These are phyloP conservation scores for Drosophila ezoana DNA, from an alignment of 2,888 invertebrate species.

Conservation along the genomic window DNA sequence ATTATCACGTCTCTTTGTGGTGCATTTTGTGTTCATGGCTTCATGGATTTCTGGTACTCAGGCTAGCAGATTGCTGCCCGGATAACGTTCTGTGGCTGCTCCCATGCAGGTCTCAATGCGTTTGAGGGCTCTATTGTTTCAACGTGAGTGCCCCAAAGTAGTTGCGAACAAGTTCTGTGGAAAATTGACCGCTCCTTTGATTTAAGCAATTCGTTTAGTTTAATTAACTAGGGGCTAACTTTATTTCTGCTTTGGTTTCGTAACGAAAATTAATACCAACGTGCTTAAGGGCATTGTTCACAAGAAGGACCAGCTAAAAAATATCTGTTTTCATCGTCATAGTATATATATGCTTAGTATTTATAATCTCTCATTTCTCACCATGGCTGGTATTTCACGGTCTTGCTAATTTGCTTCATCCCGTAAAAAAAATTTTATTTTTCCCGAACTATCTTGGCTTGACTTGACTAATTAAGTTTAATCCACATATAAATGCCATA, in stretches of 20 bases:
- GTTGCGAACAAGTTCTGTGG: slow-evolving; percentile 47
- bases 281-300: neutral
- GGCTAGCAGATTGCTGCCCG: slow-evolving; percentile 46
- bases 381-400: too few species aligned
- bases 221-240: slow-evolving; percentile 33
- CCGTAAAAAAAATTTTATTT: too few species aligned
- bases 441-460: too few species aligned
- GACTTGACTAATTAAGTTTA: too few species aligned
- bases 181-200: slow-evolving; percentile 48
- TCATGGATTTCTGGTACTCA: slow-evolving; percentile 35
- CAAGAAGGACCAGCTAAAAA: neutral
- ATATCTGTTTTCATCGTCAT: too few species aligned
- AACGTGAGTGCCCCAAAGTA: slow-evolving; percentile 30
- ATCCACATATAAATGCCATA: too few species aligned
- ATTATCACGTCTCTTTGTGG: slow-evolving; percentile 66
- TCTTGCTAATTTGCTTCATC: too few species aligned
- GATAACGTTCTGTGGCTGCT: slow-evolving; percentile 45
- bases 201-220: slow-evolving; percentile 41
- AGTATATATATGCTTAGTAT: too few species aligned
- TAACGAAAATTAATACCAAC: slow-evolving; percentile 11
- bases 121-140: slow-evolving; percentile 53
- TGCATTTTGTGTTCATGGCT: slow-evolving; percentile 53
- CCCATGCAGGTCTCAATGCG: slow-evolving; percentile 42
- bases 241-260: slow-evolving; percentile 15
- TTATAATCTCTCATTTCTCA: too few species aligned